Evolutionary conservation across 2,888 invertebrate species (phyloP).

Genomic region (Tinea trinotella): DNA sequence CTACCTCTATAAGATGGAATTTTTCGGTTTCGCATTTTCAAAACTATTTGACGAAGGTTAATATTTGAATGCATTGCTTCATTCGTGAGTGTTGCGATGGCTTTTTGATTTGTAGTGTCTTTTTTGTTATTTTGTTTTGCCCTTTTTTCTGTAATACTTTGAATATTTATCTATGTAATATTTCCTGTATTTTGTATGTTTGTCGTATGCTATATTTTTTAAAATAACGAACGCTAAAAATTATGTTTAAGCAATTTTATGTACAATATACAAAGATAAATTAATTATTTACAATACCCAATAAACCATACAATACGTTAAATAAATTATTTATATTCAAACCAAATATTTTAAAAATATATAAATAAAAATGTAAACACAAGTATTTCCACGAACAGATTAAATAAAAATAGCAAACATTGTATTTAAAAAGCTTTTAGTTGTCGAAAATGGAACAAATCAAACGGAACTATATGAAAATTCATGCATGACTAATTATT

Average conservation of each 20-base stretch:
- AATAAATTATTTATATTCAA: no score
- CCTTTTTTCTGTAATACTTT: no score
- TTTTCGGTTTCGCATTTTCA: not conserved
- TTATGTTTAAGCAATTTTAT: no score
- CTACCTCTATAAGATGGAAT: not conserved
- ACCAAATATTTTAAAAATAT: no score
- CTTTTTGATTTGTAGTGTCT: not conserved
- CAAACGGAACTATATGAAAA: conserved; percentile 2
- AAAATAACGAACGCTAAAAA: no score
- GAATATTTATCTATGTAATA: no score
- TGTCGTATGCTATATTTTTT: no score
- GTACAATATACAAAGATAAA: no score
- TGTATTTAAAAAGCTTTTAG: conserved; percentile 5
- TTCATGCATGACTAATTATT: conserved; percentile 12
- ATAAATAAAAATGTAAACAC: not conserved
- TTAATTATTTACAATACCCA: no score
- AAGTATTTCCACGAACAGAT: not conserved
- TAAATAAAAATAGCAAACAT: not conserved
- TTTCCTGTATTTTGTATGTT: no score
- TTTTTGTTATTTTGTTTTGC: no score
- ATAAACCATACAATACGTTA: no score
- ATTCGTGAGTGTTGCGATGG: not conserved
- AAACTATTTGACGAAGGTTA: conserved; percentile 5
- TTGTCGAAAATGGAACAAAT: conserved; percentile 3
- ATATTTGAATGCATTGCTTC: not conserved